Evolutionary conservation across 2,113 vertebrate genomes (phyloP).

Genomic region (Benitochromis conjunctus): DNA sequence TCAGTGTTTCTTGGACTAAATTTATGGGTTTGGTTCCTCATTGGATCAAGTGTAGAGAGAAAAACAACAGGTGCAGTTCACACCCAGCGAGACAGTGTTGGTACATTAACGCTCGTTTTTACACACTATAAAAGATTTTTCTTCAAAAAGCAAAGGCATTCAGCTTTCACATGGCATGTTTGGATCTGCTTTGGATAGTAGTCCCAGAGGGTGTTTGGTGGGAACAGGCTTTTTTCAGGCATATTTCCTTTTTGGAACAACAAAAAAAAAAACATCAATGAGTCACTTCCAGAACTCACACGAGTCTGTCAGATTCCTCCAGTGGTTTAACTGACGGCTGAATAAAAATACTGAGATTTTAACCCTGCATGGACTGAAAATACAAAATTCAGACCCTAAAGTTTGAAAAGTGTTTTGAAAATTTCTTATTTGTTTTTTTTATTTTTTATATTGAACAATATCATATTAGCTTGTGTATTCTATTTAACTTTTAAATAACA

Average conservation of each 20-base stretch:
- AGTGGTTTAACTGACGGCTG: not conserved
- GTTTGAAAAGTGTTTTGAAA: not conserved
- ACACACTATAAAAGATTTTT: not conserved
- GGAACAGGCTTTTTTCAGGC: not conserved
- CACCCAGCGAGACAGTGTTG: not conserved
- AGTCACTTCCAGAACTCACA: not conserved
- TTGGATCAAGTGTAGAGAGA: not conserved
- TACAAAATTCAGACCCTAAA: not conserved
- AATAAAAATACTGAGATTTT: not conserved
- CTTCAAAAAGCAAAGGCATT: not conserved
- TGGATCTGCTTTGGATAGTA: not conserved
- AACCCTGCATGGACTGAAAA: not conserved
- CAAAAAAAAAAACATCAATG: not conserved
- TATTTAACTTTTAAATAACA: not conserved
- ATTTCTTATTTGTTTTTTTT: not conserved
- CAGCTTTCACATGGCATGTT: not conserved
- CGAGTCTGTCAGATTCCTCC: not conserved
- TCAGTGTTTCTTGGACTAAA: constrained; percentile 44
- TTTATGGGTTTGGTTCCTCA: not conserved
- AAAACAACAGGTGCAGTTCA: constrained; percentile 45
- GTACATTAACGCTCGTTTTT: not conserved
- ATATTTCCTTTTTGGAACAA: not conserved
- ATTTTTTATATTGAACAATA: not conserved
- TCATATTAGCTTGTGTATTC: not conserved
- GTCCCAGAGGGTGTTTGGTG: not conserved